Evolutionary conservation across 2,113 vertebrate genomes (phyloP).

Genomic region (Muscicapa adusta): DNA sequence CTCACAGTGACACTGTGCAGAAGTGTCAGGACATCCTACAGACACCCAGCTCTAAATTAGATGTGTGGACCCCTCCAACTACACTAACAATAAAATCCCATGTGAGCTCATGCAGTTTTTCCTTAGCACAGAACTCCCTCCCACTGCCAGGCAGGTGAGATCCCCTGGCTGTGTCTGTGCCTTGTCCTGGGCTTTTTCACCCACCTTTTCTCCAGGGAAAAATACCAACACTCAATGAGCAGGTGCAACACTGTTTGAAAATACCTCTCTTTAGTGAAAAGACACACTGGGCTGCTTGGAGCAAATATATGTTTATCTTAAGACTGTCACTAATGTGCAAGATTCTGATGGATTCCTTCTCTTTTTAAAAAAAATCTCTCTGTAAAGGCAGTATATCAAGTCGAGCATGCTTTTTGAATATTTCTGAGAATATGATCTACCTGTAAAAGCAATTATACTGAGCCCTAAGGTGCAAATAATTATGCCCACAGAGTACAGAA

Average conservation of each 20-base stretch:
- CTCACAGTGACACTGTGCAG: not conserved
- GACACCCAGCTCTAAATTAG: not conserved
- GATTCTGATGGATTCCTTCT: not conserved
- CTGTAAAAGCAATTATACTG: not conserved
- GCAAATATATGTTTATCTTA: not conserved
- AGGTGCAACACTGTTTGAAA: not conserved
- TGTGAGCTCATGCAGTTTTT: fast-evolving
- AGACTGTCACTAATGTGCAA: not conserved
- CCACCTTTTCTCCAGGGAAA: not conserved
- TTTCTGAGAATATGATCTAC: not conserved
- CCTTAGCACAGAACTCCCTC: not conserved
- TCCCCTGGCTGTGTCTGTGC: not conserved
- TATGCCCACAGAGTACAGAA: not conserved
- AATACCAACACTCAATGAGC: not conserved
- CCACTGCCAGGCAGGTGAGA: not conserved
- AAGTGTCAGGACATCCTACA: not conserved
- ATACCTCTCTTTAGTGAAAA: not conserved
- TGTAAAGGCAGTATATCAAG: not conserved
- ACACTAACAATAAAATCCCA: not conserved
- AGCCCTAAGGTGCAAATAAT: not conserved
- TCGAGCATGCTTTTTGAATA: not conserved
- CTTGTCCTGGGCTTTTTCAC: not conserved
- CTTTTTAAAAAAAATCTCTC: not conserved
- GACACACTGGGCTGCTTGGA: not conserved
- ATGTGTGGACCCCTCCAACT: not conserved